These are phyloP conservation scores for Samia ricini DNA, from an alignment of 1,140 invertebrate genomes.

Conservation along the genomic window DNA sequence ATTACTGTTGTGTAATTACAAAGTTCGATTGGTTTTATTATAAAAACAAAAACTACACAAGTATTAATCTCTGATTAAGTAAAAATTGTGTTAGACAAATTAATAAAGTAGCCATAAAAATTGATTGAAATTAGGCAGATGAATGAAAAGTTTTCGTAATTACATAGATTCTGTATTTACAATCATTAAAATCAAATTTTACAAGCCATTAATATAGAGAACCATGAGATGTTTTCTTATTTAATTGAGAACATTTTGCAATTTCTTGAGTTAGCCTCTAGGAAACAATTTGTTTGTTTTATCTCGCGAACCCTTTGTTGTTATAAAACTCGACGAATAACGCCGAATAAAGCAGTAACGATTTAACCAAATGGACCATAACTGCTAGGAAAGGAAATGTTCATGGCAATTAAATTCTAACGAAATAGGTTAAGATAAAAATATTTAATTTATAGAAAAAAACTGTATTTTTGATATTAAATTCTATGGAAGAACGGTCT, in stretches of 20 bases:
- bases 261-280: slow-evolving; percentile 33
- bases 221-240: neutral
- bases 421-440: slow-evolving; percentile 21
- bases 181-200: neutral
- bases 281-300: slow-evolving; percentile 59
- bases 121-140: too few relatives aligned
- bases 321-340: slow-evolving; percentile 45
- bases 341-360: slow-evolving; percentile 55
- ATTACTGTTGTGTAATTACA: too few relatives aligned
- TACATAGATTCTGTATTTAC: neutral
- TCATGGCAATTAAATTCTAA: slow-evolving; percentile 41
- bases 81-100: too few relatives aligned
- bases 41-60: too few relatives aligned
- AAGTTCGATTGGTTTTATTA: too few relatives aligned
- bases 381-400: slow-evolving; percentile 34
- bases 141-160: too few relatives aligned
- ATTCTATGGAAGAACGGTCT: too few relatives aligned
- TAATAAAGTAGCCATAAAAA: too few relatives aligned
- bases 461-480: neutral
- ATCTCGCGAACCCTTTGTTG: slow-evolving; percentile 56
- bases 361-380: slow-evolving; percentile 58
- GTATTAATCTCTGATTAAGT: too few relatives aligned
- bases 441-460: neutral
- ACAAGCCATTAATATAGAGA: neutral
- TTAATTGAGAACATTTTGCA: slow-evolving; percentile 29